Evolutionary conservation across 2,113 vertebrate genomes (phyloP).

Genomic region (Microcebus griseorufus): DNA sequence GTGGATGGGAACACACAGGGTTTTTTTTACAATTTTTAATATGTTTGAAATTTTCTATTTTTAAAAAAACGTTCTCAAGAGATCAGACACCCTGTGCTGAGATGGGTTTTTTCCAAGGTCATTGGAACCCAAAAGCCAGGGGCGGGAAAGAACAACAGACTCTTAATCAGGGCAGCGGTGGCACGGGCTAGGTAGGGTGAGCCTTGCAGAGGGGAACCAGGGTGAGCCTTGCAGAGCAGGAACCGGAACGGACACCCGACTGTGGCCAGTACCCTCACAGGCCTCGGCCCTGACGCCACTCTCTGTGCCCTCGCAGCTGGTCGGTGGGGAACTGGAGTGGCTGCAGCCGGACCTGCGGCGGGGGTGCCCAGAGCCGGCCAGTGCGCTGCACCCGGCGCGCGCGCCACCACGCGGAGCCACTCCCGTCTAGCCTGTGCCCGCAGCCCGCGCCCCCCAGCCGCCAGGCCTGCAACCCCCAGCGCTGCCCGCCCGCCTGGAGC

Average conservation of each 20-base stretch:
- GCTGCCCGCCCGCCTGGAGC: conserved; percentile 90
- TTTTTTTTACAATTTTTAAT: background rate
- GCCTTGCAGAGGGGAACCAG: too few relatives aligned
- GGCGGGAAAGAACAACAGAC: background rate
- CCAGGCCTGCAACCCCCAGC: conserved; percentile 86
- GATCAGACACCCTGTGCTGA: background rate
- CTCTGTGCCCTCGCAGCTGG: conserved; percentile 86
- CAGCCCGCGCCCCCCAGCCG: conserved; percentile 78
- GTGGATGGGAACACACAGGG: accelerated
- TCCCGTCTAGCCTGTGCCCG: conserved; percentile 82
- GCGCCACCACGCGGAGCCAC: conserved; percentile 73
- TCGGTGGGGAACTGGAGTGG: conserved; percentile 89
- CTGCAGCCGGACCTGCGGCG: conserved; percentile 90
- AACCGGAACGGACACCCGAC: too few relatives aligned
- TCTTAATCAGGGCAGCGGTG: accelerated
- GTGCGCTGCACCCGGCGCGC: conserved; percentile 86
- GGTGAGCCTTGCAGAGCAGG: too few relatives aligned
- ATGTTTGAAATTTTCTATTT: background rate
- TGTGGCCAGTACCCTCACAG: too few relatives aligned
- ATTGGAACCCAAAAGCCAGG: background rate
- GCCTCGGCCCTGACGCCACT: too few relatives aligned
- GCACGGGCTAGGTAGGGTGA: too few relatives aligned
- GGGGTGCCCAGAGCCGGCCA: conserved; percentile 86
- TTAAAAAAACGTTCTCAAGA: background rate
- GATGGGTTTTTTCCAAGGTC: background rate